Evolutionary conservation across 2,888 invertebrate species (phyloP), one percentile per base, ranked within the genome.

Genomic region (Pharmacophagus antenor): DNA sequence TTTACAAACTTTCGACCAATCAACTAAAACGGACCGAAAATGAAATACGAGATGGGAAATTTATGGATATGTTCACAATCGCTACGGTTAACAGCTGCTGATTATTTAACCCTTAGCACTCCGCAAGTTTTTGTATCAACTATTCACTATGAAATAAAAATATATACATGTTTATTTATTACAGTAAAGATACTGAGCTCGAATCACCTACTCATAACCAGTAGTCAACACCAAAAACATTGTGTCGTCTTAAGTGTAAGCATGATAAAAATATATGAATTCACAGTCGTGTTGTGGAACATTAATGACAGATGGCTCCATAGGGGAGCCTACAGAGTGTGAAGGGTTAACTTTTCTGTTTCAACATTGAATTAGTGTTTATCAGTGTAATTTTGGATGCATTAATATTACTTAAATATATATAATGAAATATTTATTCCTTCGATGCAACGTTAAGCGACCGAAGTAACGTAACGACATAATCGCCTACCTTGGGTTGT

Each of bases 11-110:
- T 49, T 56, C 47, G 7, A 5, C 31, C 49, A 23, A 37, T 48
- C 56, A 56, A 56, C 18, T 42, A 49, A 56, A 56, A 56, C 23
- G 56, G 37, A 56, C 22, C 25, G 18, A 56, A 56, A 56, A 56
- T 56, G 18, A 49, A 49, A 49, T 49, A 41, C 15, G 41, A 49
- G 49, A 49, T 49, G 25, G 25, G 23, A 41, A 23, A 12, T 37
- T 23, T 49, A n/a, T n/a, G n/a, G 56, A 56, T 41, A 48, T 42
- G 41, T 56, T 56, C 23, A 23, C 37, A 49, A 46, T 31, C 46
- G 49, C 20, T 49, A 25, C 49, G 41, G 23, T 56, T 23, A 23
- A 48, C 48, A 56, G 56, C 49, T 56, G 48, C 18, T 31, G 23
- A 17, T n/a, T n/a, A 27, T 15, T 5, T 15, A 15, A 31, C 12